phyloP scores from a whole-genome alignment of 2,113 vertebrate species.

The Bubo bubo region DNA sequence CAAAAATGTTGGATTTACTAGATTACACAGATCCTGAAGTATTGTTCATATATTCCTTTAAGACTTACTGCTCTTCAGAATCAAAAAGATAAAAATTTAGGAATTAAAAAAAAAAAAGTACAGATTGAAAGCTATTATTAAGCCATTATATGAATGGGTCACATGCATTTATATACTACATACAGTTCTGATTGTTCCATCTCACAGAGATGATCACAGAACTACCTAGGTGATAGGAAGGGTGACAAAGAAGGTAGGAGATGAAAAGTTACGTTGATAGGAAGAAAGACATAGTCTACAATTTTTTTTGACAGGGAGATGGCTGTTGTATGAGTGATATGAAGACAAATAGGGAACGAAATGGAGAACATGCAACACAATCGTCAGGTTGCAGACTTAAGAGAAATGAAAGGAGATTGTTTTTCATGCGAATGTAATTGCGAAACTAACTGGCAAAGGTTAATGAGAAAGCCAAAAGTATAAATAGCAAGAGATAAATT shows the following conservation, averaged over 20 bases:
- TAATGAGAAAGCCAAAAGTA: not conserved
- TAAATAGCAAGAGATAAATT: not conserved
- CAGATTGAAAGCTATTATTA: not conserved
- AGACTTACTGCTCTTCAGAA: not conserved
- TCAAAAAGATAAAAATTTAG: not conserved
- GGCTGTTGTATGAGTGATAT: not conserved
- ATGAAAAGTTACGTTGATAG: not conserved
- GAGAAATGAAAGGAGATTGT: not conserved
- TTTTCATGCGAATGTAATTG: not conserved
- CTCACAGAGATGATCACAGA: not conserved
- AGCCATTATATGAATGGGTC: not conserved
- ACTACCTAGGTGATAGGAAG: not conserved
- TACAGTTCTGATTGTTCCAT: not conserved
- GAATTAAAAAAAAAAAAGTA: not conserved
- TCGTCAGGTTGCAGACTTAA: not conserved
- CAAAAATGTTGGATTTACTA: not conserved
- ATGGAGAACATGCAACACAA: not conserved
- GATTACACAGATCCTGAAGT: not conserved
- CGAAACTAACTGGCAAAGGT: not conserved
- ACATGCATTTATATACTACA: not conserved
- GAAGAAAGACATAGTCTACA: not conserved
- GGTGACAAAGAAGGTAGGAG: not conserved
- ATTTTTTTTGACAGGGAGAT: not conserved
- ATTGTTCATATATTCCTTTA: not conserved
- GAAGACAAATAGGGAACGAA: not conserved